Evolutionary conservation across 2,113 vertebrate genomes (phyloP).

Genomic region (Etheostoma spectabile): DNA sequence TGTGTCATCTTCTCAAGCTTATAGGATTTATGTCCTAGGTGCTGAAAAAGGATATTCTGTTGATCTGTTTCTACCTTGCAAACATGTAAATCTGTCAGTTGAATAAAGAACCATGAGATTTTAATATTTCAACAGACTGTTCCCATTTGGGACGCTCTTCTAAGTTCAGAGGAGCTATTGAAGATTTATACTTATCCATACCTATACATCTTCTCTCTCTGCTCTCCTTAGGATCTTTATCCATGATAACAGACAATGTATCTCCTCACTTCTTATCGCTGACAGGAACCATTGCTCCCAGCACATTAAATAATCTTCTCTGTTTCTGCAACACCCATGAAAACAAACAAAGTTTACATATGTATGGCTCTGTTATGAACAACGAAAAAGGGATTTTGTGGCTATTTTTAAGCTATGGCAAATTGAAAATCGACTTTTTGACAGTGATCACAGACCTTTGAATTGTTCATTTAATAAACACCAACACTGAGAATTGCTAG

Average conservation of each 20-base stretch:
- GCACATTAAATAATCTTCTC: slow-evolving; percentile 50
- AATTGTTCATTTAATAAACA: background rate
- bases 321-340: slow-evolving; percentile 31
- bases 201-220: slow-evolving; percentile 31
- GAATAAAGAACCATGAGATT: slow-evolving; percentile 9
- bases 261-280: slow-evolving; percentile 38
- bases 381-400: background rate
- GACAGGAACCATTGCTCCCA: slow-evolving; percentile 48
- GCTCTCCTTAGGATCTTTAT: slow-evolving; percentile 40
- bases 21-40: slow-evolving; percentile 27
- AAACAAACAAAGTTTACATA: slow-evolving; percentile 31
- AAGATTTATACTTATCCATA: slow-evolving; percentile 47
- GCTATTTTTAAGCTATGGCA: background rate
- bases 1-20: background rate
- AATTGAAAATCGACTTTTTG: background rate
- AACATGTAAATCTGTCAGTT: slow-evolving; percentile 40
- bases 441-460: background rate
- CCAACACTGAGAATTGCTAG: background rate
- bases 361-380: slow-evolving; percentile 13
- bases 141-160: slow-evolving; percentile 18
- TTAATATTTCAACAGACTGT: slow-evolving; percentile 24
- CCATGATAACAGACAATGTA: slow-evolving; percentile 52
- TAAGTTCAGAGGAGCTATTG: slow-evolving; percentile 22
- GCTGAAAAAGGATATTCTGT: slow-evolving; percentile 31
- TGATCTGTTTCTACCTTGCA: slow-evolving; percentile 33